Conservation (phyloP, 2,888 invertebrate species). For the Geophilus truncorum region DNA sequence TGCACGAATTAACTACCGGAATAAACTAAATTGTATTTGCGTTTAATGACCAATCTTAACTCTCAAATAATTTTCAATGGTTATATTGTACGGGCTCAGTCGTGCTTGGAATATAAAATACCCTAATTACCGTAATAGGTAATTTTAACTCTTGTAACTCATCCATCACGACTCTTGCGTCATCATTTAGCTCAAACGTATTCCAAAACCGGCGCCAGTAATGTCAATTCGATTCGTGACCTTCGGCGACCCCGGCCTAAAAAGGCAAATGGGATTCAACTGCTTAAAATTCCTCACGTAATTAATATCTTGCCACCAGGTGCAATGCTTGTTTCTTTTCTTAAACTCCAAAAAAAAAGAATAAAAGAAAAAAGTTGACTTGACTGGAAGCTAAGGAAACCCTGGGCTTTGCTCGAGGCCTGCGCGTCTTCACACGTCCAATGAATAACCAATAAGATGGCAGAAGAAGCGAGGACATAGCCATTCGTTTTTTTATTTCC, state of each 20-base stretch:
- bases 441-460: background rate
- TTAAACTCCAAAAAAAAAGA: background rate
- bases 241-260: background rate
- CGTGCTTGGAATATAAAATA: background rate
- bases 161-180: background rate
- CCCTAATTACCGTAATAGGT: background rate
- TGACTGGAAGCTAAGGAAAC: background rate
- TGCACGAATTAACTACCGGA: background rate
- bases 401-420: background rate
- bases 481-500: background rate
- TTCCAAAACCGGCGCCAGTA: background rate
- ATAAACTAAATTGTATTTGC: background rate
- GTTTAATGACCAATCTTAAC: background rate
- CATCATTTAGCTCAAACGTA: background rate
- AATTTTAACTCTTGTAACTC: background rate
- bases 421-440: background rate
- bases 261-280: background rate
- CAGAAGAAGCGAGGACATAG: background rate
- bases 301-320: background rate
- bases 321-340: background rate
- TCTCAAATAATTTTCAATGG: background rate
- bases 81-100: background rate
- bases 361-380: background rate
- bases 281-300: background rate
- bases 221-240: background rate